A percentile compares a stretch with the other conserved stretches of the same genome.
phyloP scores from a whole-genome alignment of 2,113 vertebrate genomes.

The Axis porcinus region DNA sequence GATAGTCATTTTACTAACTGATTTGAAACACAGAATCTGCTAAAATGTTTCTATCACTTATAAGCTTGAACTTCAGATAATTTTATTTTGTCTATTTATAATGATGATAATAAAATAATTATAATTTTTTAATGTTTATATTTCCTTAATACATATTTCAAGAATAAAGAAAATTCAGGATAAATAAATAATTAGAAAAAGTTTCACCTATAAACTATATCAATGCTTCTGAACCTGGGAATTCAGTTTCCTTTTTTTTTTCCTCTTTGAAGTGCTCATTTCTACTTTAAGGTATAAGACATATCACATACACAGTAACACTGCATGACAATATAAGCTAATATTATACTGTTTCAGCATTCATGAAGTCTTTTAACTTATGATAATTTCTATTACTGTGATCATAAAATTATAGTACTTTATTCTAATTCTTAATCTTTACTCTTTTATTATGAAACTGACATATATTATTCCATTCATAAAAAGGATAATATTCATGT shows the following conservation, averaged over 20 bases:
- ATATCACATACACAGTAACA: background rate
- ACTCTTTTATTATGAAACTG: background rate
- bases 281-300: background rate
- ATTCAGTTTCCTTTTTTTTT: background rate
- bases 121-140: background rate
- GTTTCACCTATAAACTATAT: background rate
- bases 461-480: background rate
- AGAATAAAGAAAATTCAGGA: background rate
- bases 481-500: background rate
- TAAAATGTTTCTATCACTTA: background rate
- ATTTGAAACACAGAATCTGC: background rate
- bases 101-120: background rate
- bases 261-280: background rate
- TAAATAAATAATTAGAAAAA: background rate
- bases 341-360: background rate
- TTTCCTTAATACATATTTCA: background rate
- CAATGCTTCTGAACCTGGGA: background rate
- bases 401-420: background rate
- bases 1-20: background rate
- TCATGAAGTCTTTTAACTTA: background rate
- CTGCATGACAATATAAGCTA: background rate
- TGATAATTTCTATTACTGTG: background rate
- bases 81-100: background rate
- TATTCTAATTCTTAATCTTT: background rate
- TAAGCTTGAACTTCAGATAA: background rate